A percentile compares a stretch with the other conserved stretches of the same genome.
Evolutionary conservation across 2,113 vertebrate species (phyloP).

Genomic region (Paramormyrops kingsleyae): DNA sequence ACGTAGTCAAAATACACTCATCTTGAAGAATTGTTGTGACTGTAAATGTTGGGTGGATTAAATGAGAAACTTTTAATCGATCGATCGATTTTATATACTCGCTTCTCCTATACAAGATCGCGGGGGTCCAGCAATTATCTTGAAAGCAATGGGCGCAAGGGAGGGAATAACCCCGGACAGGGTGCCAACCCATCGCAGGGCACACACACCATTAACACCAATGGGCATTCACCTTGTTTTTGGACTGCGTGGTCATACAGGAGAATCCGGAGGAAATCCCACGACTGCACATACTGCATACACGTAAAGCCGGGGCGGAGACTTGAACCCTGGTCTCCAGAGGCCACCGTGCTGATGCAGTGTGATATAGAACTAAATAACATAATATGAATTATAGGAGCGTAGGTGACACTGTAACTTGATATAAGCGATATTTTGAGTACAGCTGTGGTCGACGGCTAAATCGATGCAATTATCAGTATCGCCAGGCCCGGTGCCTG

Average conservation of each 20-base stretch:
- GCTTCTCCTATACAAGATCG: neutral
- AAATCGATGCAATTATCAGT: neutral
- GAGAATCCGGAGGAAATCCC: neutral
- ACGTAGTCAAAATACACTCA: neutral
- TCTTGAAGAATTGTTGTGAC: neutral
- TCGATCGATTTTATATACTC: neutral
- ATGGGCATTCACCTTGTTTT: neutral
- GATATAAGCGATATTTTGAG: neutral
- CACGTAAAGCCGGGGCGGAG: neutral
- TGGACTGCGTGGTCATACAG: neutral
- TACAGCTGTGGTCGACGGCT: neutral
- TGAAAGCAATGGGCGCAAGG: neutral
- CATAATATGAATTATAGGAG: neutral
- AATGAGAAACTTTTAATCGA: neutral
- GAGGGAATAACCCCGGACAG: neutral
- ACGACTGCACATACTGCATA: neutral
- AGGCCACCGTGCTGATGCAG: neutral
- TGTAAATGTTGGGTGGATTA: neutral
- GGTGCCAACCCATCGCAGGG: neutral
- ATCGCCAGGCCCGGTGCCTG: neutral
- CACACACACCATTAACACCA: neutral
- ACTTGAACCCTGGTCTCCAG: neutral
- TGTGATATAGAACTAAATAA: neutral
- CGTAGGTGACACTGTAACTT: neutral
- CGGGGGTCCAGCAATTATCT: neutral